A percentile compares a stretch with the other conserved stretches of the same genome.
Evolutionary conservation across 2,113 vertebrate genomes (phyloP).

Genomic region (Myodes glareolus): DNA sequence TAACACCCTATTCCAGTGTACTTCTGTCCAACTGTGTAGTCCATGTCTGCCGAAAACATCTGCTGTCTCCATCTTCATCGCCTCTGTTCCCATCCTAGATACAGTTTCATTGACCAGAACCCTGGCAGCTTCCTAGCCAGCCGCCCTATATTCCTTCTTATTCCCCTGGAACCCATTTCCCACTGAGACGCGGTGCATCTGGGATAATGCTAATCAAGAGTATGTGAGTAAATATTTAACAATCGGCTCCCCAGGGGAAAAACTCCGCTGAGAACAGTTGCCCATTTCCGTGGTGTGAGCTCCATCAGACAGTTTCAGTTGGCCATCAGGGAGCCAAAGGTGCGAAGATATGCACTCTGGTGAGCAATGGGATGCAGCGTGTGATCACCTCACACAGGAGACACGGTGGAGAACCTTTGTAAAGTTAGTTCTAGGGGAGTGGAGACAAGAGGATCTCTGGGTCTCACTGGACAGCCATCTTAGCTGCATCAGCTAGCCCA

Average conservation of each 20-base stretch:
- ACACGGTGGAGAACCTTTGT: not conserved
- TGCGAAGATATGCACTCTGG: not conserved
- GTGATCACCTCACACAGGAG: not conserved
- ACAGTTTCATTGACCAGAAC: not conserved
- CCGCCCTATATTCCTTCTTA: not conserved
- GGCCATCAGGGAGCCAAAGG: not conserved
- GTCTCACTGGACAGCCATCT: not conserved
- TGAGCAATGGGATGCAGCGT: not conserved
- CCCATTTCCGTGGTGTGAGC: not conserved
- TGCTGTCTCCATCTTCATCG: not conserved
- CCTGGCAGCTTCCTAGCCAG: not conserved
- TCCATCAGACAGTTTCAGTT: not conserved
- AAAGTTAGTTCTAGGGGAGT: not conserved
- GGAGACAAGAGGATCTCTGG: not conserved
- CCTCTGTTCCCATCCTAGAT: not conserved
- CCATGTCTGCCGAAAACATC: not conserved
- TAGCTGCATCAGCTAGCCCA: not conserved
- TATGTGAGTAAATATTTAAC: not conserved
- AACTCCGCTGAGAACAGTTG: not conserved
- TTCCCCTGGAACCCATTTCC: not conserved
- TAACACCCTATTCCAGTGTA: not conserved
- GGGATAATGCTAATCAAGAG: not conserved
- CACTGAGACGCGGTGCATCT: not conserved
- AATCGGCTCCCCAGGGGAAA: rapidly evolving
- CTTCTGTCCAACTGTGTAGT: not conserved